Base-by-base conservation (phyloP, 2,113 vertebrate species). In the Pelodiscus sinensis region DNA sequence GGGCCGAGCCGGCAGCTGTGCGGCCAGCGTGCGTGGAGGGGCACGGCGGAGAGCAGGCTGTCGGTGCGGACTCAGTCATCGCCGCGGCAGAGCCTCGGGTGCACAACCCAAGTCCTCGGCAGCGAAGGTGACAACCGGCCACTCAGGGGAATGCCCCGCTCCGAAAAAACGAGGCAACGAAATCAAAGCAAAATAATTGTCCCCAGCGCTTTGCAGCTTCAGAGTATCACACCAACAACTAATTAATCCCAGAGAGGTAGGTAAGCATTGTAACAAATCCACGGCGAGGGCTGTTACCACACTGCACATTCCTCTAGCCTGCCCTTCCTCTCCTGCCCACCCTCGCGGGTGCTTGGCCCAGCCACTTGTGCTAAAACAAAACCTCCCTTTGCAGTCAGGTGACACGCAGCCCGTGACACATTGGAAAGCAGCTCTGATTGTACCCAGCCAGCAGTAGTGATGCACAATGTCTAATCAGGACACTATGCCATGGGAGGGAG, bases 211-310 rank as follows among this genome's bases (percentile, higher is more conserved):
- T 56, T 84, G 88, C 85, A 83, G 82, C 80, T 83, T 91, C 90
- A 91, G 87, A 91, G 81, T 38, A 56, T 83, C 38, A 21, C 85
- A 79, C 58, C 78, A 91, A 57, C 57, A 65, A 38, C 85, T 91
- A 91, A 91, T 91, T 87, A 91, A 91, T 91, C 85, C 90, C 90
- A 9, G 35, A 4, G 85, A 87, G 90, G 90, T 52, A 87, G 85
- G 90, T 82, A 85, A 83, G 90, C 54, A 83, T 91, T 87, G 85
- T 83, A 52, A 81, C 90, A 87, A 87, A 87, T 86, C 75, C 75
- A 35, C 14, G 58, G 35, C 58, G 56, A 79, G 6, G 31, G 52
- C 29, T 87, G 85, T 83, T 80, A 79, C 38, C 31, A 52, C 16
- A 24, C 85, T 75, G 71, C 71, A 75, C 19, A 38, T 75, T 44